Conservation (phyloP, 2,888 invertebrate genomes). For the Melipona bicolor region DNA sequence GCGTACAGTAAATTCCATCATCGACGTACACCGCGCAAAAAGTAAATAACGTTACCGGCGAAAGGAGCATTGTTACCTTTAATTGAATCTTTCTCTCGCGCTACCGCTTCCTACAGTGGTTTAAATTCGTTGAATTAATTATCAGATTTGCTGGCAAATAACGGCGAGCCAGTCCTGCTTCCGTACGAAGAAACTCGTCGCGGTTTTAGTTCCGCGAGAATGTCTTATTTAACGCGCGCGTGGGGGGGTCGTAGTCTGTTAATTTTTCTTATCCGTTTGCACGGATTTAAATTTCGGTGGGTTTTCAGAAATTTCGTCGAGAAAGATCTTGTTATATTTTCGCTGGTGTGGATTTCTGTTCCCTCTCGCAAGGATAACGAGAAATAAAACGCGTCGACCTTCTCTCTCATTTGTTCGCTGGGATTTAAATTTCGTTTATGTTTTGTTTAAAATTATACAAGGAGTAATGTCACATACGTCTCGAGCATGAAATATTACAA, state of each 20-base stretch:
- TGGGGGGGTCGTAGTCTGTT: background rate
- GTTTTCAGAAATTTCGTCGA: background rate
- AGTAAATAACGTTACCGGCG: slow-evolving; percentile 22
- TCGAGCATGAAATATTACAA: no score
- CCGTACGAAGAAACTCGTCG: slow-evolving; percentile 2
- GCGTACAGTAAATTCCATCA: slow-evolving; percentile 29
- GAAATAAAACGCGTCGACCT: no score
- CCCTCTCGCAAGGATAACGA: no score
- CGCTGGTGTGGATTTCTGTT: background rate
- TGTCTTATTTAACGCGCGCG: slow-evolving; percentile 3
- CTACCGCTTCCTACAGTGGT: slow-evolving; percentile 14
- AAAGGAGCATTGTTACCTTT: slow-evolving; percentile 38
- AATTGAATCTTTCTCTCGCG: slow-evolving; percentile 40
- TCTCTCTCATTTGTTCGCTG: background rate
- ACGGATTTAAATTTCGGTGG: background rate
- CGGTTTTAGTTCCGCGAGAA: slow-evolving; percentile 7
- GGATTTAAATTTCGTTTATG: no score
- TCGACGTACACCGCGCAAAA: slow-evolving; percentile 11
- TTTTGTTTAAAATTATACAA: no score
- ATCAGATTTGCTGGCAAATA: slow-evolving; percentile 43
- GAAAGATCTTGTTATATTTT: background rate
- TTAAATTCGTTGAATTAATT: slow-evolving; percentile 46
- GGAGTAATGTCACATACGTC: no score
- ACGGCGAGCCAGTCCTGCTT: slow-evolving; percentile 13
- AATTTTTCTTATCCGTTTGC: slow-evolving; percentile 10